A percentile compares a stretch with the other conserved stretches of the same genome.
Evolutionary conservation across 2,797 vertebrate species (phyloP).

Genomic region (Falco biarmicus): DNA sequence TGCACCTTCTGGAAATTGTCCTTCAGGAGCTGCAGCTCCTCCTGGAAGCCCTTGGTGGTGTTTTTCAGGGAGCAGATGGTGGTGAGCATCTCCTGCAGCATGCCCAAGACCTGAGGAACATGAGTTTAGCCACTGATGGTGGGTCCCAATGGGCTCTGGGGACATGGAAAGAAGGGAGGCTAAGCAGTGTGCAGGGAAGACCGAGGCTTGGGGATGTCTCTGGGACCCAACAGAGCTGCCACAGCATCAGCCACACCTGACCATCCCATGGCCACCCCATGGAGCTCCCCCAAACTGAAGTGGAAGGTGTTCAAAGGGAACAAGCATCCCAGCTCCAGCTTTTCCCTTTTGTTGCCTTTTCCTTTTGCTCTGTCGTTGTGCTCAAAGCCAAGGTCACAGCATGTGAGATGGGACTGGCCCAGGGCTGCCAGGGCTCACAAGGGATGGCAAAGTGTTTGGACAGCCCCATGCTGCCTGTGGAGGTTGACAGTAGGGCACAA

Average conservation of each 20-base stretch:
- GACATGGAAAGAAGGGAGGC: not conserved
- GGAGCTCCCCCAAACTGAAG: not conserved
- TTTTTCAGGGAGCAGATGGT: slow-evolving; percentile 18
- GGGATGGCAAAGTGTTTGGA: not conserved
- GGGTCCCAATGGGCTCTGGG: rapidly evolving
- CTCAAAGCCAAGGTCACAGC: not conserved
- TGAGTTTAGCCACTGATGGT: not conserved
- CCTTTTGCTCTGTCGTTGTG: not conserved
- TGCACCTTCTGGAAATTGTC: slow-evolving; percentile 36
- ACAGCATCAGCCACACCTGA: not conserved
- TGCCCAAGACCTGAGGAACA: slow-evolving; percentile 37
- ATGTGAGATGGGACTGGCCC: not conserved
- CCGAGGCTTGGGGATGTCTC: not conserved
- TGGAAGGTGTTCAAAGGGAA: not conserved
- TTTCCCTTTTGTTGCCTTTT: rapidly evolving
- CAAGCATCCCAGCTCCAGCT: not conserved
- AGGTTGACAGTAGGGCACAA: not conserved
- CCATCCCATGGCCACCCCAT: not conserved
- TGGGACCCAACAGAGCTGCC: not conserved
- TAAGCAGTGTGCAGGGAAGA: not conserved
- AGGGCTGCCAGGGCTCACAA: not conserved
- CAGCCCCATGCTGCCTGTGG: not conserved
- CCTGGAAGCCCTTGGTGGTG: not conserved
- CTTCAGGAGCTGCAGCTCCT: slow-evolving; percentile 59
- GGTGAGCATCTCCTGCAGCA: slow-evolving; percentile 66